These are phyloP conservation scores for Drosophila emarginata DNA, from an alignment of 2,888 invertebrate species.

Conservation along the genomic window DNA sequence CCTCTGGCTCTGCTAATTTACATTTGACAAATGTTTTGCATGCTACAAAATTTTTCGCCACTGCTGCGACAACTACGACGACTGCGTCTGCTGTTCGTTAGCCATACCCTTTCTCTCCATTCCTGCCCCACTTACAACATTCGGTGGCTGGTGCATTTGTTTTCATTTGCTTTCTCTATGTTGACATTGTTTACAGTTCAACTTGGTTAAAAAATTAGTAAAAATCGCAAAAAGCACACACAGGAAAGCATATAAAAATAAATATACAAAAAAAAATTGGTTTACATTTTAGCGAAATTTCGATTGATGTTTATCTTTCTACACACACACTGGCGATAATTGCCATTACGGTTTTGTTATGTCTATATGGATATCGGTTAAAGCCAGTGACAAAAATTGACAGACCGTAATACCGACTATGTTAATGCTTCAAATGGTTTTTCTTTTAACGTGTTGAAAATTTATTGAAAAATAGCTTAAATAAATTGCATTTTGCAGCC, in stretches of 20 bases:
- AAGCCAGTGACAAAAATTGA: not conserved
- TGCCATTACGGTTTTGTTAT: not conserved
- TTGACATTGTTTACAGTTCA: slow-evolving; percentile 77
- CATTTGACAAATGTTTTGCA: slow-evolving; percentile 80
- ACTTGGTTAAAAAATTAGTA: slow-evolving; percentile 71
- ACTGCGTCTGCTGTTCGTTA: slow-evolving; percentile 70
- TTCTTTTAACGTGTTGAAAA: no score
- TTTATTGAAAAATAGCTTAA: no score
- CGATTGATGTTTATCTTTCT: not conserved
- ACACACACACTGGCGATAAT: not conserved
- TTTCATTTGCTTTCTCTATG: slow-evolving; percentile 72
- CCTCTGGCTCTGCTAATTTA: slow-evolving; percentile 67
- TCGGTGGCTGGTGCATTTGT: slow-evolving; percentile 72
- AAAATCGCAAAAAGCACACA: slow-evolving; percentile 55
- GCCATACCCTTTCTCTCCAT: slow-evolving; percentile 19
- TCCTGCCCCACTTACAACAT: slow-evolving; percentile 11
- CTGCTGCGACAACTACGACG: slow-evolving; percentile 53
- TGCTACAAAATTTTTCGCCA: slow-evolving; percentile 69
- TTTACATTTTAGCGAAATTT: slow-evolving; percentile 22
- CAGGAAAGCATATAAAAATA: slow-evolving; percentile 1
- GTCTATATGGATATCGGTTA: not conserved
- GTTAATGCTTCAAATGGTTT: no score
- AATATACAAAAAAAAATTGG: slow-evolving; percentile 21
- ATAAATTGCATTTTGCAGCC: no score
- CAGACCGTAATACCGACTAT: not conserved